These are phyloP conservation scores for Campoplex capitator DNA, from an alignment of 2,888 invertebrate species.

Conservation along the genomic window DNA sequence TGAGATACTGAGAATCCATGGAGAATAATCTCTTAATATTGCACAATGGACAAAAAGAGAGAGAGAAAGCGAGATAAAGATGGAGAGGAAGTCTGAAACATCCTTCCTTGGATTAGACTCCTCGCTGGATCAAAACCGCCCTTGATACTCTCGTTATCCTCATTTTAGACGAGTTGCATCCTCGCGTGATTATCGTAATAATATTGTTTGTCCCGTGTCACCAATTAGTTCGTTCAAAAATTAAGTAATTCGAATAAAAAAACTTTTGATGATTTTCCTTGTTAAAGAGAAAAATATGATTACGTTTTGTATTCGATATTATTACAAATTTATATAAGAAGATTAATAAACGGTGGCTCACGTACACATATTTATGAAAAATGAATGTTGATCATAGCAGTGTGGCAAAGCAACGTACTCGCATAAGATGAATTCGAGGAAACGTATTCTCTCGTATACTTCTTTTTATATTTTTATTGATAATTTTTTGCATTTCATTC, in stretches of 20 bases:
- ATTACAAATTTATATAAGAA: not conserved
- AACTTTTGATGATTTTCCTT: not conserved
- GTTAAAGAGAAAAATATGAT: not conserved
- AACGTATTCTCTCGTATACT: conserved; percentile 22
- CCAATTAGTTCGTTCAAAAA: not conserved
- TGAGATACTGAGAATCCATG: conserved; percentile 31
- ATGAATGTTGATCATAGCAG: not conserved
- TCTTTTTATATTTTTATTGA: conserved; percentile 20
- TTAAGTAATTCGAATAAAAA: not conserved
- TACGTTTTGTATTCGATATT: not conserved
- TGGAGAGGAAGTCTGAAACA: conserved; percentile 25
- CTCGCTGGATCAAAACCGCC: not conserved
- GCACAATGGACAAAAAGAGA: conserved; percentile 65
- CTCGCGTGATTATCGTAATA: not conserved
- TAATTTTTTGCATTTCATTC: not conserved
- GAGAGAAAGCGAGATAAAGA: conserved; percentile 67
- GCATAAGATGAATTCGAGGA: conserved; percentile 49
- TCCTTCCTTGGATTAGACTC: conserved; percentile 11
- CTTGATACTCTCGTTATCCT: not conserved
- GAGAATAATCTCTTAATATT: conserved; percentile 22
- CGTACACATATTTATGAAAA: not conserved
- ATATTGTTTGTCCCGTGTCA: not conserved
- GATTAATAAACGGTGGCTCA: not conserved
- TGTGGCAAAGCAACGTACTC: not conserved
- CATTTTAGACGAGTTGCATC: not conserved